Percentiles rank a stretch among this genome's conserved stretches.
phyloP scores from a whole-genome alignment of 1,140 invertebrate genomes.

The Dinothrombium tinctorium region DNA sequence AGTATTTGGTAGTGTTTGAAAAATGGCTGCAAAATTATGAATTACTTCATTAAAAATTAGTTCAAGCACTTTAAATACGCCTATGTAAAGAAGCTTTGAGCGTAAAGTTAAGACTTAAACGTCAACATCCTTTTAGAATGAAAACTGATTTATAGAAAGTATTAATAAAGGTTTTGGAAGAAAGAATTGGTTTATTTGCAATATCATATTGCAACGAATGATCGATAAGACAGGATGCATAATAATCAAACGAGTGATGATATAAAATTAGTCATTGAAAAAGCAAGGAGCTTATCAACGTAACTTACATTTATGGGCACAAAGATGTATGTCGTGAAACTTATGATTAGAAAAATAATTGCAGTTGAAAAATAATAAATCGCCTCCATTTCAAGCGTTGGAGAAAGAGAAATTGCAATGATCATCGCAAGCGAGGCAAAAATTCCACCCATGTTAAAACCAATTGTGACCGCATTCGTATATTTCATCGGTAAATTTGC shows the following conservation, averaged over 20 bases:
- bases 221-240: background rate
- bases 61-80: background rate
- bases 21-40: background rate
- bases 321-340: conserved; percentile 92
- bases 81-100: too few relatives aligned
- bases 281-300: too few relatives aligned
- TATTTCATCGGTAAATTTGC: conserved; percentile 64
- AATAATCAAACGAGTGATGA: background rate
- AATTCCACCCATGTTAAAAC: conserved; percentile 80
- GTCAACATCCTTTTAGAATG: too few relatives aligned
- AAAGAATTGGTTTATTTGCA: too few relatives aligned
- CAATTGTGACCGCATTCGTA: conserved; percentile 78
- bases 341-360: conserved; percentile 64
- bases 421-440: conserved; percentile 61
- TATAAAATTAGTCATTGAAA: too few relatives aligned
- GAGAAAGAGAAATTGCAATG: conserved; percentile 39
- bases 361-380: conserved; percentile 94
- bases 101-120: too few relatives aligned
- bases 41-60: too few relatives aligned
- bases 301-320: conserved; percentile 32
- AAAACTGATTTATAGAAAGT: too few relatives aligned
- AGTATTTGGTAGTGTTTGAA: background rate
- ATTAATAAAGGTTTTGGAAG: too few relatives aligned
- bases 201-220: conserved; percentile 1
- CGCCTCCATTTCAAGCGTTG: conserved; percentile 51